These are phyloP conservation scores for Escarpia spicata DNA, from an alignment of 2,888 invertebrate species.

Conservation along the genomic window DNA sequence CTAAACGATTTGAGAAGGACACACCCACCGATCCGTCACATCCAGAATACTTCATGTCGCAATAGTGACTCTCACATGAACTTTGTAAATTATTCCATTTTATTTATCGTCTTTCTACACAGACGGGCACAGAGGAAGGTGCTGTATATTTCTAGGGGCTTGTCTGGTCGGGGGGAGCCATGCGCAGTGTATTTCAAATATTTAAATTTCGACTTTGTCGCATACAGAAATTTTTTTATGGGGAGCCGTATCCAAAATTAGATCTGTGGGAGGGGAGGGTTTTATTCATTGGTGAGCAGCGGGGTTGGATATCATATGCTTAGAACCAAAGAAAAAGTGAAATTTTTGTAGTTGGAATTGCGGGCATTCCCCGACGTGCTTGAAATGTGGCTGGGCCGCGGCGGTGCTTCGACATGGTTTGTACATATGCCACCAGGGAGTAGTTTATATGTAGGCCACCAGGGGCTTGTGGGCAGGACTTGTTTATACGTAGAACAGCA, in stretches of 20 bases:
- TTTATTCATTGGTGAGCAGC: not conserved
- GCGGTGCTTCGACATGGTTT: not conserved
- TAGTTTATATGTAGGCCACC: conserved; percentile 6
- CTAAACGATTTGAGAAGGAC: conserved; percentile 79
- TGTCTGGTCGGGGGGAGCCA: not conserved
- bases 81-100: conserved; percentile 16
- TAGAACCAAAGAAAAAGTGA: not conserved
- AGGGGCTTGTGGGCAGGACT: conserved; percentile 12
- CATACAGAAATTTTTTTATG: not conserved
- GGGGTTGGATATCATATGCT: not conserved
- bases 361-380: not conserved
- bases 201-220: not conserved
- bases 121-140: not conserved
- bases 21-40: conserved; percentile 43
- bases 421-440: conserved; percentile 11
- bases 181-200: not conserved
- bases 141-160: conserved; percentile 16
- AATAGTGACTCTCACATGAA: conserved; percentile 34
- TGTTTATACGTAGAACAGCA: not conserved
- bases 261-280: not conserved
- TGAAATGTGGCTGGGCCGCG: not conserved
- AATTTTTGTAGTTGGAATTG: not conserved
- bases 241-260: not conserved
- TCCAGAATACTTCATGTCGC: conserved; percentile 44
- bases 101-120: conserved; percentile 11